Percentiles rank a stretch among this genome's conserved stretches.
These are phyloP conservation scores for Scaptomyza hsui DNA, from an alignment of 1,140 invertebrate genomes.

Conservation along the genomic window DNA sequence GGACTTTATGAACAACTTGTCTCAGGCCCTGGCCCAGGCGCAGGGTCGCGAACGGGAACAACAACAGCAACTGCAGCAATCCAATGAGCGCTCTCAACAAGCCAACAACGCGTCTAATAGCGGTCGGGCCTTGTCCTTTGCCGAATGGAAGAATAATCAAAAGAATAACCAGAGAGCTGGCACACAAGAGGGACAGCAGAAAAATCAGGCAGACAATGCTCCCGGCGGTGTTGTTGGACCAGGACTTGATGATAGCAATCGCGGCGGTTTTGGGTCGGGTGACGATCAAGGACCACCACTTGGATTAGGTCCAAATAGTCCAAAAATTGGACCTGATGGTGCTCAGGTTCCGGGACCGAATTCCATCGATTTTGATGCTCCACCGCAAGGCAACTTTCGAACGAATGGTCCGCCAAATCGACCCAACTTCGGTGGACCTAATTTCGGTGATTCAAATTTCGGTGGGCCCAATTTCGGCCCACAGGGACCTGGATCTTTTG, in stretches of 20 bases:
- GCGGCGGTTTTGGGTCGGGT: slow-evolving; percentile 13
- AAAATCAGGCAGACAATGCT: not conserved
- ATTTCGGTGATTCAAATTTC: slow-evolving; percentile 36
- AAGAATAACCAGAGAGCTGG: slow-evolving; percentile 44
- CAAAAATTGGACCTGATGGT: slow-evolving; percentile 27
- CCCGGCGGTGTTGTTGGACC: not conserved
- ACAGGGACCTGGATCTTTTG: slow-evolving; percentile 25
- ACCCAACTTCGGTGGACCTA: slow-evolving; percentile 27
- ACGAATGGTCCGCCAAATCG: slow-evolving; percentile 21
- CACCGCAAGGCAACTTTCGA: slow-evolving; percentile 16
- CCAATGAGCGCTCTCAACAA: slow-evolving; percentile 14
- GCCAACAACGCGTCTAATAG: slow-evolving; percentile 25
- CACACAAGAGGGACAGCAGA: slow-evolving; percentile 4
- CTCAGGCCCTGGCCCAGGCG: slow-evolving; percentile 66
- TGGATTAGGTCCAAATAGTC: slow-evolving; percentile 29
- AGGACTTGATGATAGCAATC: slow-evolving; percentile 1
- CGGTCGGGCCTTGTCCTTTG: slow-evolving; percentile 52
- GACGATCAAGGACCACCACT: slow-evolving; percentile 1
- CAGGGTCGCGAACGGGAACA: slow-evolving; percentile 49
- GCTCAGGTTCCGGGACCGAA: slow-evolving; percentile 25
- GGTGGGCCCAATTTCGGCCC: slow-evolving; percentile 38
- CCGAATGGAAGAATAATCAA: slow-evolving; percentile 68
- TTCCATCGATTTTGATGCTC: slow-evolving; percentile 31
- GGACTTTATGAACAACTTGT: slow-evolving; percentile 65
- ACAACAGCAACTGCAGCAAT: slow-evolving; percentile 2